Evolutionary conservation across 2,888 invertebrate genomes (phyloP), one percentile per base, ranked within the genome.

Genomic region (Lampropteryx suffumata): DNA sequence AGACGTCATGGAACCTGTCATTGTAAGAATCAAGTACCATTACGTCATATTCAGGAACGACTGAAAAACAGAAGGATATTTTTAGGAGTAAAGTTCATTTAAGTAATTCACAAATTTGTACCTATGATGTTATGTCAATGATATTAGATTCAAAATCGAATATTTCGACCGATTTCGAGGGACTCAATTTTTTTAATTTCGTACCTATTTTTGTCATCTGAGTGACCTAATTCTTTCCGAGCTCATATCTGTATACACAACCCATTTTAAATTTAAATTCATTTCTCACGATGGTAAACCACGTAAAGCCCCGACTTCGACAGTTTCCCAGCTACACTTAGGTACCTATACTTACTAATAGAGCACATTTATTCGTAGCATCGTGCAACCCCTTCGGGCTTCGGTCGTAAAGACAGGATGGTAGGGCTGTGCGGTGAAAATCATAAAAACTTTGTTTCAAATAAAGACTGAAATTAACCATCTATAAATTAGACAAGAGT

Each of bases 181-280:
- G n/a, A n/a, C n/a, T n/a, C n/a, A n/a, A n/a, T n/a, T n/a, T n/a
- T n/a, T n/a, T n/a, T n/a, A n/a, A n/a, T n/a, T n/a, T n/a, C n/a
- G n/a, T n/a, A 17, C 17, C 17, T 14, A 17, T 14, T 36, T 33
- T 37, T 24, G 27, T 27, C 29, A 26, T 30, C 41, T 43, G n/a
- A 30, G 32, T 44, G 44, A 44, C 44, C 44, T 17, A 41, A 43
- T 34, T 50, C 5, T 12, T 11, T 32, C 3, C 17, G n/a, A 4
- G 30, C 30, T 30, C n/a, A 2, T 3, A 10, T 17, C 17, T 35
- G 10, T 9, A 11, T 41, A 46, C 32, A 44, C 24, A 8, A 17
- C 24, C 14, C 35, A 55, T 55, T 56, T 55, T 52, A 58, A 54
- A 61, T 61, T 58, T 54, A 57, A 59, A 59, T 60, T 60, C 55